Percentiles rank a stretch among this genome's conserved stretches.
Conservation (phyloP, 1,140 invertebrate genomes). For the Chelonus insularis region DNA sequence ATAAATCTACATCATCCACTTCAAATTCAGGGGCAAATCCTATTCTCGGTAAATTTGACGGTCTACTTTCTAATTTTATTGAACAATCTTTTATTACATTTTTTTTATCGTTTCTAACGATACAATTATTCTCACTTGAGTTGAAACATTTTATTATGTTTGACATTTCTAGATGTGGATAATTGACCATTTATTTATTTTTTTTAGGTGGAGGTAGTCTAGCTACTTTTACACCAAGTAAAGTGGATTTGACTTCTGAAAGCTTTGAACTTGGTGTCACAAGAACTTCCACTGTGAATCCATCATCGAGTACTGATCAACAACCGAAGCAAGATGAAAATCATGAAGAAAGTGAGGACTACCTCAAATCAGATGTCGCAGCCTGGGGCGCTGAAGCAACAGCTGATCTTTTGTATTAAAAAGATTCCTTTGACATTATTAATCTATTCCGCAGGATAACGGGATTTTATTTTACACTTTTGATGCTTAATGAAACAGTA, state of each 20-base stretch:
- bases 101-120: too few species aligned
- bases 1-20: conserved; percentile 37
- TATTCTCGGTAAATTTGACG: conserved; percentile 49
- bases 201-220: conserved; percentile 57
- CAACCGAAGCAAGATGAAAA: conserved; percentile 26
- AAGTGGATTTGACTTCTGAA: conserved; percentile 62
- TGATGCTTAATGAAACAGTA: too few species aligned
- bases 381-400: conserved; percentile 69
- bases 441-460: conserved; percentile 2
- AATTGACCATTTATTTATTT: conserved; percentile 20
- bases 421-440: neutral
- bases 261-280: conserved; percentile 70
- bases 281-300: conserved; percentile 51
- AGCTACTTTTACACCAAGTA: conserved; percentile 68
- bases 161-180: conserved; percentile 17
- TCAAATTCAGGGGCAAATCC: conserved; percentile 40
- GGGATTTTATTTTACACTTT: neutral
- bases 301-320: conserved; percentile 32
- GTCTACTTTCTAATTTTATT: too few species aligned
- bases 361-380: conserved; percentile 63
- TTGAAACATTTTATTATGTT: too few species aligned
- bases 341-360: conserved; percentile 50
- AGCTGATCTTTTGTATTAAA: conserved; percentile 65
- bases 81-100: too few species aligned
- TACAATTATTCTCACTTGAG: too few species aligned